These are phyloP conservation scores for Clarias macrocephalus DNA, from an alignment of 2,113 vertebrate species.

Conservation along the genomic window DNA sequence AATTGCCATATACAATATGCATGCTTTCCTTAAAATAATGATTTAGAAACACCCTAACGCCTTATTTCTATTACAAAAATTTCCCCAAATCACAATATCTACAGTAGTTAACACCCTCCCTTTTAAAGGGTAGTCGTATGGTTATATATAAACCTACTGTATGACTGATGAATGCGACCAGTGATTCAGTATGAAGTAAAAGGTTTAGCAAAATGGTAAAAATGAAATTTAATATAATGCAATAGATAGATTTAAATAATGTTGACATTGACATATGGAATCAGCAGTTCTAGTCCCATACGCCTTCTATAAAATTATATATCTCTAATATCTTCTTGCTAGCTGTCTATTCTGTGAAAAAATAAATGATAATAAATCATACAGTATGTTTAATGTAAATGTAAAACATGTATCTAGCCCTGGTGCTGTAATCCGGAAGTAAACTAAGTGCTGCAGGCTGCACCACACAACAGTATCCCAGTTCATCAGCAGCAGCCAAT, in stretches of 20 bases:
- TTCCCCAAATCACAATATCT: background rate
- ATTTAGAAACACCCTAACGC: background rate
- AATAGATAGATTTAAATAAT: background rate
- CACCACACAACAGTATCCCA: too few relatives aligned
- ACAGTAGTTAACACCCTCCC: background rate
- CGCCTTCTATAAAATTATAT: too few relatives aligned
- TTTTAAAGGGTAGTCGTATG: background rate
- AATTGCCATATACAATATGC: background rate
- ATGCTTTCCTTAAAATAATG: background rate
- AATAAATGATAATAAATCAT: too few relatives aligned
- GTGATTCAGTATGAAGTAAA: background rate
- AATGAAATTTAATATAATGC: background rate
- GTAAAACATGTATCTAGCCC: too few relatives aligned
- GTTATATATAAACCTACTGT: background rate
- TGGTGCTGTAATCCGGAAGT: too few relatives aligned
- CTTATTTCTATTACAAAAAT: background rate
- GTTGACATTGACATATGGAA: background rate
- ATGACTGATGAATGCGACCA: background rate
- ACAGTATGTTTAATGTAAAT: too few relatives aligned
- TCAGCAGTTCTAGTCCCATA: too few relatives aligned
- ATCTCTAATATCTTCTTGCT: too few relatives aligned
- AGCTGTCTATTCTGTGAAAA: too few relatives aligned
- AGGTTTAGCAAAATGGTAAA: background rate
- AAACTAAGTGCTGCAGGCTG: too few relatives aligned
- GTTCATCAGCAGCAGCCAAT: too few relatives aligned